Conservation (phyloP, 2,113 vertebrate genomes). For the Tichodroma muraria region DNA sequence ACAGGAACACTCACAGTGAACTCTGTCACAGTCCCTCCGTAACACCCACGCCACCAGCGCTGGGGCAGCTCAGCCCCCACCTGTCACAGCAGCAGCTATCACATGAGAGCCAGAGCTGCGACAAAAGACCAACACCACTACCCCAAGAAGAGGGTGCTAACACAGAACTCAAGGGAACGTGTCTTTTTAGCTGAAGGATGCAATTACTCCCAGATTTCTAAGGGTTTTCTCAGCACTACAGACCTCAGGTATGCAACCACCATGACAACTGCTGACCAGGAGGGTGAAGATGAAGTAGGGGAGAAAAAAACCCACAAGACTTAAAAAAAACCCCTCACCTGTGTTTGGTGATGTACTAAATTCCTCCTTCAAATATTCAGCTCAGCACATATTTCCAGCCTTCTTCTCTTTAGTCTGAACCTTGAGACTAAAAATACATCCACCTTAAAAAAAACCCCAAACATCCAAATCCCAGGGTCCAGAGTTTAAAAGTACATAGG, state of each 20-base stretch:
- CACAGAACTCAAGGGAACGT: fast-evolving
- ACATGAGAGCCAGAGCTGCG: background rate
- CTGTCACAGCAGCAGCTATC: background rate
- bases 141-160: background rate
- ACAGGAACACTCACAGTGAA: background rate
- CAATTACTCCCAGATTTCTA: background rate
- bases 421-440: background rate
- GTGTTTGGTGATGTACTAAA: fast-evolving
- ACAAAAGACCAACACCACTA: background rate
- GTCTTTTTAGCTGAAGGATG: background rate
- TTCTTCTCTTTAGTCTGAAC: background rate
- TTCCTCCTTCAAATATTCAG: background rate
- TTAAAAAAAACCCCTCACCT: background rate
- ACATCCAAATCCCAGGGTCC: background rate
- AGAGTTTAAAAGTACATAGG: background rate
- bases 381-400: background rate
- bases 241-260: background rate
- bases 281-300: background rate
- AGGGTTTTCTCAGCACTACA: background rate
- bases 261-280: background rate
- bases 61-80: background rate
- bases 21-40: background rate
- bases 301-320: background rate
- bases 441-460: background rate
- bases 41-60: background rate